Evolutionary conservation across 53 echinoderm and acorn worm species (phyloP).

Genomic region (Temnopleurus reevesii): DNA sequence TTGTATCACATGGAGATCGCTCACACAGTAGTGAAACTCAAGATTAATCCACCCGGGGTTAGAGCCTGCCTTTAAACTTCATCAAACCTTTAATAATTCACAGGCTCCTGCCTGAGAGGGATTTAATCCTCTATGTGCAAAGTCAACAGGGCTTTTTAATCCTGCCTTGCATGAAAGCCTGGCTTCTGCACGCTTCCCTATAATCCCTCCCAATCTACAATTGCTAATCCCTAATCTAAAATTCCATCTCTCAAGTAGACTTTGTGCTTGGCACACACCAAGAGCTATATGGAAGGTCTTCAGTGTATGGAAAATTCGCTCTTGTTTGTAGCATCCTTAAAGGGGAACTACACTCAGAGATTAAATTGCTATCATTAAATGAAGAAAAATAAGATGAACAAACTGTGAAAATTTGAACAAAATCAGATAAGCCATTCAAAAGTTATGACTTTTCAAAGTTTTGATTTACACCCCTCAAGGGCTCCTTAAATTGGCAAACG

Average conservation of each 20-base stretch:
- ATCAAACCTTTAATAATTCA: constrained; percentile 22
- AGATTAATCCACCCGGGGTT: not conserved
- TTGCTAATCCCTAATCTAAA: constrained; percentile 63
- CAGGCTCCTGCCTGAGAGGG: constrained; percentile 35
- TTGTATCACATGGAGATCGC: not conserved
- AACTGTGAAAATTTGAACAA: too few species aligned
- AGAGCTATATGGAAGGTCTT: constrained; percentile 16
- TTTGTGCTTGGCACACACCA: constrained; percentile 30
- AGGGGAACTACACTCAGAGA: too few species aligned
- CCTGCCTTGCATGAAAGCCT: constrained; percentile 33
- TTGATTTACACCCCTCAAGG: too few species aligned
- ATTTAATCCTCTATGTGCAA: constrained; percentile 55
- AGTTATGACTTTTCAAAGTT: too few species aligned
- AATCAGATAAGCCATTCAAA: too few species aligned
- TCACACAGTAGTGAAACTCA: not conserved
- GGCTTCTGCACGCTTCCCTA: constrained; percentile 48
- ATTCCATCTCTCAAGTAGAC: constrained; percentile 59
- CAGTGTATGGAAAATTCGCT: too few species aligned
- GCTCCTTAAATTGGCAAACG: too few species aligned
- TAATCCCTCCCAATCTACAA: constrained; percentile 58
- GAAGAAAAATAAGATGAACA: too few species aligned
- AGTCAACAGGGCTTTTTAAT: constrained; percentile 58
- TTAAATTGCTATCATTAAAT: too few species aligned
- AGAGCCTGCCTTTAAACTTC: not conserved
- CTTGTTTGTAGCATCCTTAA: too few species aligned